Percentiles rank a stretch among this genome's conserved stretches.
phyloP scores from a whole-genome alignment of 2,113 vertebrate species.

The Xerus inauris region DNA sequence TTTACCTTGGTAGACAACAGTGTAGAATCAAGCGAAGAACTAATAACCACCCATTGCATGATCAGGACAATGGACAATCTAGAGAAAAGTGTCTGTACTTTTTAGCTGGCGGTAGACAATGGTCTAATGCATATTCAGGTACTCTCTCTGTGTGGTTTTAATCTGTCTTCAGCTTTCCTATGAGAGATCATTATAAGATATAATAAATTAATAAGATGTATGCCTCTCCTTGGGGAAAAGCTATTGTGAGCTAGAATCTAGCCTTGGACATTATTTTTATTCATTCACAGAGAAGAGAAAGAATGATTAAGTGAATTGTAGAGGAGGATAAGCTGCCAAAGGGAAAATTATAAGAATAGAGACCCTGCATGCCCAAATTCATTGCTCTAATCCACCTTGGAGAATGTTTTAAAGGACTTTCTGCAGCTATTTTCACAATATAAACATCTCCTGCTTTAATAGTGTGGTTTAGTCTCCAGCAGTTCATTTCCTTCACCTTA shows the following conservation, averaged over 20 bases:
- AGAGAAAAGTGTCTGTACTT: neutral
- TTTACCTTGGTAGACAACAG: neutral
- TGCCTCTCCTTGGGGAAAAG: neutral
- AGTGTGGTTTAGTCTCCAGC: neutral
- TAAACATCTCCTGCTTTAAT: neutral
- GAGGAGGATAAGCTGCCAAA: neutral
- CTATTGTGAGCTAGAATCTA: slow-evolving; percentile 33
- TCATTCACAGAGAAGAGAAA: neutral
- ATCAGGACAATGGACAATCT: neutral
- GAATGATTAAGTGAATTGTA: neutral
- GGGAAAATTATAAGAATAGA: neutral
- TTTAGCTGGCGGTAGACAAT: neutral
- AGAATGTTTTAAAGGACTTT: neutral
- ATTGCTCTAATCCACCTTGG: neutral
- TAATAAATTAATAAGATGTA: slow-evolving; percentile 56
- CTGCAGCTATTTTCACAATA: neutral
- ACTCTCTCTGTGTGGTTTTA: neutral
- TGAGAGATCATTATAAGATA: slow-evolving; percentile 4
- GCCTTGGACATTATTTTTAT: slow-evolving; percentile 47
- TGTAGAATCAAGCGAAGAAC: neutral
- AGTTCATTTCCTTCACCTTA: neutral
- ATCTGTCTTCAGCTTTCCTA: slow-evolving; percentile 17
- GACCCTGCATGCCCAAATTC: neutral
- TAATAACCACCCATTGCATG: neutral
- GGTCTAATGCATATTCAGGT: neutral